These are phyloP conservation scores for Thysanoteuthis rhombus DNA, from an alignment of 2,888 invertebrate species.

Conservation along the genomic window DNA sequence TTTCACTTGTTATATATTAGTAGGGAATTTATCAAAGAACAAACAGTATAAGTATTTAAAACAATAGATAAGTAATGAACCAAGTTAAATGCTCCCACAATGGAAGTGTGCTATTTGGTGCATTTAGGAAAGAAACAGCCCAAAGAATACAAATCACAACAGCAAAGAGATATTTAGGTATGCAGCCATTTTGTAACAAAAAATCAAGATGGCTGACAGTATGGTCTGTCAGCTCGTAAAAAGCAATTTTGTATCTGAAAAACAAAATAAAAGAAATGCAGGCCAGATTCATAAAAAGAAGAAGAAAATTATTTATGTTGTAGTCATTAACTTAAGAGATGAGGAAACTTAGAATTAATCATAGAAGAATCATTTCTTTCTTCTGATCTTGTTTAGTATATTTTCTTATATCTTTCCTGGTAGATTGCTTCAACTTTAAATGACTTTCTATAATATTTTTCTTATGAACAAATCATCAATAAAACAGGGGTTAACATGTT, in stretches of 20 bases:
- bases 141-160: background rate
- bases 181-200: background rate
- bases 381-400: too few species aligned
- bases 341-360: too few species aligned
- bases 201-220: background rate
- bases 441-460: too few species aligned
- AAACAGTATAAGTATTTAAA: background rate
- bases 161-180: background rate
- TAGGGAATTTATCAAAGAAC: background rate
- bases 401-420: too few species aligned
- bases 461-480: too few species aligned
- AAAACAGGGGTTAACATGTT: too few species aligned
- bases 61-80: background rate
- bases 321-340: too few species aligned
- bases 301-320: too few species aligned
- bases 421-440: too few species aligned
- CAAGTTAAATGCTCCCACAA: background rate
- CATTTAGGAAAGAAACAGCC: background rate
- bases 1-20: background rate
- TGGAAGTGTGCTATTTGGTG: constrained; percentile 12
- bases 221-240: background rate
- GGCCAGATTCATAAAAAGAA: background rate
- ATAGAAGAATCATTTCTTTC: too few species aligned
- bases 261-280: background rate
- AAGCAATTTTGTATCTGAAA: background rate